Evolutionary conservation across 2,113 vertebrate species (phyloP).

Genomic region (Corythornis cristatus): DNA sequence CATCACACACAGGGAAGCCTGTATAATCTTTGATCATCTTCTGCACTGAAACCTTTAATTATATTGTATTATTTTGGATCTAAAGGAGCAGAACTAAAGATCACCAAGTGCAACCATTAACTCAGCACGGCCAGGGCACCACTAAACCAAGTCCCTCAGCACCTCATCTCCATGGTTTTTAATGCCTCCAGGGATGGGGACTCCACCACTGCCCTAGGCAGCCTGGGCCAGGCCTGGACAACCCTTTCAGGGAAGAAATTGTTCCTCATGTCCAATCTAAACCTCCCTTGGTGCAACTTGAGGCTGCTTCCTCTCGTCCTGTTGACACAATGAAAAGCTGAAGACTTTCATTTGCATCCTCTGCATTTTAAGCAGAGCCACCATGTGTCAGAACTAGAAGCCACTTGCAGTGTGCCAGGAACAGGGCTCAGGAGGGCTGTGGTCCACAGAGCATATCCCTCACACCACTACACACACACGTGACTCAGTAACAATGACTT

Average conservation of each 20-base stretch:
- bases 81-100: neutral
- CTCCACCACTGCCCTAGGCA: neutral
- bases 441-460: neutral
- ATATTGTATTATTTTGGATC: neutral
- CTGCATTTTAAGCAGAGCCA: slow-evolving; percentile 4
- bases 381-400: slow-evolving; percentile 7
- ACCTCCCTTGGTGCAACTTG: neutral
- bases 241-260: neutral
- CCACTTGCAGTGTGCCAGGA: neutral
- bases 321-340: slow-evolving; percentile 18
- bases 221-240: neutral
- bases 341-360: neutral
- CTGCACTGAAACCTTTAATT: neutral
- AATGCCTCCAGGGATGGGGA: neutral
- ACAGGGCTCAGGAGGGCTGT: neutral
- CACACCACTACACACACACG: accelerated
- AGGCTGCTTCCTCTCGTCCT: neutral
- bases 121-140: neutral
- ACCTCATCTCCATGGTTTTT: too few relatives aligned
- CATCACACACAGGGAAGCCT: neutral
- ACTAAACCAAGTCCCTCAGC: too few relatives aligned
- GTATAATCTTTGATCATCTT: neutral
- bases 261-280: neutral
- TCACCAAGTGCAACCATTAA: neutral
- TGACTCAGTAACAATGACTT: slow-evolving; percentile 41